A percentile compares a stretch with the other conserved stretches of the same genome.
Evolutionary conservation across 2,797 vertebrate genomes (phyloP).

Genomic region (Graptemys geographica): DNA sequence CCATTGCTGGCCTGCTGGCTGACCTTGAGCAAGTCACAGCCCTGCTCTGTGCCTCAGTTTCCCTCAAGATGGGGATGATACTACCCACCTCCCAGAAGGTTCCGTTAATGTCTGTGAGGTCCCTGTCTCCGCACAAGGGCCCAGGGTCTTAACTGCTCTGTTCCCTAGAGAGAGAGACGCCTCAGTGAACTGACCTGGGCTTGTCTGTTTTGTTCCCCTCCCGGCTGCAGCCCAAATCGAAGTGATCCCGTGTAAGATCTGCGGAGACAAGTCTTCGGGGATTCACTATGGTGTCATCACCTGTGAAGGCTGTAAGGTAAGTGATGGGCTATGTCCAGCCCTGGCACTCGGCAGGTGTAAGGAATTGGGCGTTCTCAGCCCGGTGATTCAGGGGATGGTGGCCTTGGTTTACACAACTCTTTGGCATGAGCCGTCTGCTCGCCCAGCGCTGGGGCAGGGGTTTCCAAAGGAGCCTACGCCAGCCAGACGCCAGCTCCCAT

Average conservation of each 20-base stretch:
- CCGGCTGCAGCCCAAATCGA: constrained; percentile 90
- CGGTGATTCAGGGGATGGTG: background rate
- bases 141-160: accelerated
- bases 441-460: background rate
- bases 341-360: background rate
- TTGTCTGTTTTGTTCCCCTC: background rate
- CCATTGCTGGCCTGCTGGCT: background rate
- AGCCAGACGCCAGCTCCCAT: background rate
- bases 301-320: constrained; percentile 96
- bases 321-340: background rate
- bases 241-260: constrained; percentile 96
- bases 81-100: accelerated
- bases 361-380: no score
- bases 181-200: accelerated
- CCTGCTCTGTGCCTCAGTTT: background rate
- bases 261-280: constrained; percentile 94
- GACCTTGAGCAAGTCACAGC: background rate
- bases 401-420: background rate
- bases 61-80: background rate
- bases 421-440: background rate
- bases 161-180: accelerated
- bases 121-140: accelerated
- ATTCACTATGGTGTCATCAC: constrained; percentile 97
- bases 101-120: constrained; percentile 24
- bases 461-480: background rate